Percentiles rank a stretch among this genome's conserved stretches.
Evolutionary conservation across 2,888 invertebrate species (phyloP).

Genomic region (Drosophila rubida): DNA sequence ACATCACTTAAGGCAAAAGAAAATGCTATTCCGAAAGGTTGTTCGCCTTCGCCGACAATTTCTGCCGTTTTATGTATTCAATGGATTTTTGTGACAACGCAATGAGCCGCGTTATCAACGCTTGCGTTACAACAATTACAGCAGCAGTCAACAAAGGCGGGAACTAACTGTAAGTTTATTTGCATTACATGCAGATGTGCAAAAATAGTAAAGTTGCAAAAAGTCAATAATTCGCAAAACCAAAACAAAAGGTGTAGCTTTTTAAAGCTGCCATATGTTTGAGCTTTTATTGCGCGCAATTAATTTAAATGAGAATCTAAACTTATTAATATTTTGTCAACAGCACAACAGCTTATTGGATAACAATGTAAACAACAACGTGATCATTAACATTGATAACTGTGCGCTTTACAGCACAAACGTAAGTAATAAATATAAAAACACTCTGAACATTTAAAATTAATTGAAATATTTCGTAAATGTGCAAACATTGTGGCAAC

Average conservation of each 20-base stretch:
- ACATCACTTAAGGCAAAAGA: constrained; percentile 12
- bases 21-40: constrained; percentile 72
- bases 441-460: background rate
- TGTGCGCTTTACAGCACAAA: constrained; percentile 60
- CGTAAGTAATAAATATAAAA: constrained; percentile 44
- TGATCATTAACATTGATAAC: constrained; percentile 70
- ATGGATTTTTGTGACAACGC: constrained; percentile 76
- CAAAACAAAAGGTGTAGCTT: constrained; percentile 30
- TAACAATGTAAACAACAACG: constrained; percentile 67
- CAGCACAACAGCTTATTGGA: constrained; percentile 67
- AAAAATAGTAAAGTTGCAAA: background rate
- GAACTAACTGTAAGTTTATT: constrained; percentile 58
- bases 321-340: background rate
- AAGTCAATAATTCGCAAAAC: constrained; percentile 28
- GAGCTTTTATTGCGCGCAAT: constrained; percentile 16
- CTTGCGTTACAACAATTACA: constrained; percentile 67
- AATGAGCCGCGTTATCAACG: constrained; percentile 72
- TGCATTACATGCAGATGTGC: background rate
- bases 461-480: constrained; percentile 4
- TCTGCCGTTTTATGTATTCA: constrained; percentile 72
- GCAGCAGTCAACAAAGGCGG: constrained; percentile 44
- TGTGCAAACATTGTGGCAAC: constrained; percentile 46
- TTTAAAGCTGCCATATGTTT: constrained; percentile 7
- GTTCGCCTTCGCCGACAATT: constrained; percentile 67
- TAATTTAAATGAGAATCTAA: background rate